phyloP scores from a whole-genome alignment of 2,113 vertebrate species.

The Gnathonemus echidnorhynchus region DNA sequence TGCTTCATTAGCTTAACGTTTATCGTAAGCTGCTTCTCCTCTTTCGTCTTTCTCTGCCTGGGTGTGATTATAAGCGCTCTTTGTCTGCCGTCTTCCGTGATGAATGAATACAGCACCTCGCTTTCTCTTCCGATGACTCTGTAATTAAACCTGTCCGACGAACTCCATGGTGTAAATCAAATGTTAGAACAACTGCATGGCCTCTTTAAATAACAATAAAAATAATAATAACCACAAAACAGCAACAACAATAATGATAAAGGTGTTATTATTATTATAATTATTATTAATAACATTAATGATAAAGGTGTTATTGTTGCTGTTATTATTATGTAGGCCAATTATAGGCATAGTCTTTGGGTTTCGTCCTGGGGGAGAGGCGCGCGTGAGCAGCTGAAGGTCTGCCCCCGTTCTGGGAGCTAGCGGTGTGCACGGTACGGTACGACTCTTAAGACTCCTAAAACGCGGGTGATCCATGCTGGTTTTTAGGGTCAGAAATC shows the following conservation, averaged over 20 bases:
- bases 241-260: background rate
- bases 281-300: background rate
- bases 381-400: background rate
- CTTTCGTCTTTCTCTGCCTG: background rate
- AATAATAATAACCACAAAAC: background rate
- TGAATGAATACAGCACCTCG: background rate
- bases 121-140: background rate
- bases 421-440: background rate
- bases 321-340: background rate
- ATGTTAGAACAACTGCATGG: background rate
- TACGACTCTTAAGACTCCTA: background rate
- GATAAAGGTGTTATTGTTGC: background rate
- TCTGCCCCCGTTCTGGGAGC: background rate
- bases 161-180: background rate
- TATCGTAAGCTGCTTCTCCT: background rate
- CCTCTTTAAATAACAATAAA: background rate
- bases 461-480: background rate
- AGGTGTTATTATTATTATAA: background rate
- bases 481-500: background rate
- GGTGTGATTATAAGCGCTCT: background rate
- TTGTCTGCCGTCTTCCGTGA: background rate
- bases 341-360: background rate
- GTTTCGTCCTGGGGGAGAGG: background rate
- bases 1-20: background rate
- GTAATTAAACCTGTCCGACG: background rate